Evolutionary conservation across 2,113 vertebrate species (phyloP), one percentile per base, ranked within the genome.

Genomic region (Gasterosteus aculeatus): DNA sequence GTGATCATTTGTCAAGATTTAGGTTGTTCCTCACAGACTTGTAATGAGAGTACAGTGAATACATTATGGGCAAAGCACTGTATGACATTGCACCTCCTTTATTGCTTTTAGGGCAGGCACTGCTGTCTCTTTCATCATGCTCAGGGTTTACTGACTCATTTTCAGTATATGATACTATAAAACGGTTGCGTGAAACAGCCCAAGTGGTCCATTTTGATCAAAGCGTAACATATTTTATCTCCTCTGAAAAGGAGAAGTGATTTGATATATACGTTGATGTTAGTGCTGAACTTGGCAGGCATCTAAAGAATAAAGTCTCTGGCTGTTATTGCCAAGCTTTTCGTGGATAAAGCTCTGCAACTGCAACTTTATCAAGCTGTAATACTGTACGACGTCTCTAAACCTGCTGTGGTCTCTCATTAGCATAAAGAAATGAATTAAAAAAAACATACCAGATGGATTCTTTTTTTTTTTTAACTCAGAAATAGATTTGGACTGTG

Each of bases 1-100:
- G 71, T 35, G 65, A 85, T 81, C 66, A 84, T 89, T 86, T 88
- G 83, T 87, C 77, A 86, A 26, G 72, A 70, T 85, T 83, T 76
- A 11, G 39, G 61, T 77, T 78, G 49, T 73, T 75, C 75, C 78
- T 77, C 78, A 63, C 74, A 72, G 82, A 88, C 67, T 69, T 58
- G 78, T 75, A 85, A 88, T 89, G 80, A 88, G 74, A 83, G 71
- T 64, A 69, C 75, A 68, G 39, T 46, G 59, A 69, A 75, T 76
- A 72, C 64, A 60, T 88, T 79, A 78, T 70, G 61, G 78, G 76
- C 71, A 15, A 57, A 22, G 67, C 57, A 1, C 72, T 64, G 73
- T 67, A 79, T 73, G 77, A 84, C 75, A 87, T 78, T 75, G 65
- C 41, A 59, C 38, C 75, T 77, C 54, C 58, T 77, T 80, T 66